A percentile compares a stretch with the other conserved stretches of the same genome.
Conservation (phyloP, 2,888 invertebrate genomes). For the Spialia ferax region DNA sequence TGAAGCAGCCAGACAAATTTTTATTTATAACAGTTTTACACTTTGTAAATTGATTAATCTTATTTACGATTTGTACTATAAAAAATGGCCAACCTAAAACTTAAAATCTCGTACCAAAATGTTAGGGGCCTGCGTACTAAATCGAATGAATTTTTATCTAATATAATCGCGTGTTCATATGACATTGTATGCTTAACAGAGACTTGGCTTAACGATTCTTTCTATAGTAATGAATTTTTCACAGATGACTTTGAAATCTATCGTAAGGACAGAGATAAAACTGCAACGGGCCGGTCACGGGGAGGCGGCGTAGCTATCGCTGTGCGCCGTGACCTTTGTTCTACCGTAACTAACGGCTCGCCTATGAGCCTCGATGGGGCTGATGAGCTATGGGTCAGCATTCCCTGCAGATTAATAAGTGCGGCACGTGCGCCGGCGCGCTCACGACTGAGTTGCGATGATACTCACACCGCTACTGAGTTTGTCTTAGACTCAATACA, state of each 20-base stretch:
- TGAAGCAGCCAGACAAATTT: neutral
- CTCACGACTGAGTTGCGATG: neutral
- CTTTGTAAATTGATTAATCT: neutral
- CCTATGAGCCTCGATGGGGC: neutral
- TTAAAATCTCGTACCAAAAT: neutral
- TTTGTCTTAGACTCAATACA: too few relatives aligned
- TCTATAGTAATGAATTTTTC: constrained; percentile 1
- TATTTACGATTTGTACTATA: neutral
- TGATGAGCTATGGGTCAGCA: neutral
- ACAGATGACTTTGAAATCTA: neutral
- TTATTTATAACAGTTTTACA: neutral
- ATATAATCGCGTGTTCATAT: neutral
- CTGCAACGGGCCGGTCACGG: neutral
- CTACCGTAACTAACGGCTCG: neutral
- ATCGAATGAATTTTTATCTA: constrained; percentile 5
- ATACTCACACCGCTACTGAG: too few relatives aligned
- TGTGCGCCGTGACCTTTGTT: neutral
- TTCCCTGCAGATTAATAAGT: neutral
- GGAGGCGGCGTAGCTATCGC: neutral
- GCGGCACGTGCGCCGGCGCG: neutral
- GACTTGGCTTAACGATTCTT: constrained; percentile 1
- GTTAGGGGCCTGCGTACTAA: constrained; percentile 3
- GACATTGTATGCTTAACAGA: neutral
- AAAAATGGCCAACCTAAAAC: neutral
- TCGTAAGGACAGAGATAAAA: neutral